Percentiles rank a stretch among this genome's conserved stretches.
phyloP scores from a whole-genome alignment of 1,140 invertebrate species.

The Tachypleus tridentatus region DNA sequence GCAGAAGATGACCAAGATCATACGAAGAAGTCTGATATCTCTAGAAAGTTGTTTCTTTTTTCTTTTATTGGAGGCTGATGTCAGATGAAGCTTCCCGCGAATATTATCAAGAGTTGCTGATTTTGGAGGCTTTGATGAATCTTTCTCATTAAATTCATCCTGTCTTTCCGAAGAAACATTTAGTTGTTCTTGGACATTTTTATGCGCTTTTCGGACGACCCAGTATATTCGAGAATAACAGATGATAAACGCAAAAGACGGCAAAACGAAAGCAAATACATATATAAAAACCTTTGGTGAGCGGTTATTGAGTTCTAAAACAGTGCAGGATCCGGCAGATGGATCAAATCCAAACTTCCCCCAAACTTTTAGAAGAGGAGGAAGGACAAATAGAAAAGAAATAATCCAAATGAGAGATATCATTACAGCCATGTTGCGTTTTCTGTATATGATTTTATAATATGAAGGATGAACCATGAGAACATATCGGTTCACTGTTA shows the following conservation, averaged over 20 bases:
- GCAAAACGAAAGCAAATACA: conserved; percentile 62
- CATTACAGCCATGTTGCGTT: conserved; percentile 22
- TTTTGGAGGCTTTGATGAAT: too few relatives aligned
- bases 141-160: neutral
- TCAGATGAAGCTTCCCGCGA: neutral
- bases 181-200: neutral
- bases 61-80: neutral
- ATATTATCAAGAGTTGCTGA: too few relatives aligned
- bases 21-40: conserved; percentile 62
- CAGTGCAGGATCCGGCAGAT: conserved; percentile 19
- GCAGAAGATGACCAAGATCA: conserved; percentile 71
- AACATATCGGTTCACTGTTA: conserved; percentile 70
- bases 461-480: conserved; percentile 71
- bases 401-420: conserved; percentile 55
- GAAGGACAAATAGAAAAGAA: conserved; percentile 48
- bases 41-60: conserved; percentile 36
- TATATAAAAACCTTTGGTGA: conserved; percentile 79
- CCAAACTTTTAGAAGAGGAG: conserved; percentile 63
- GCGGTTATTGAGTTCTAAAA: conserved; percentile 47
- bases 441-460: conserved; percentile 23
- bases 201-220: conserved; percentile 50
- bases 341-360: conserved; percentile 59
- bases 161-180: neutral
- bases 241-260: conserved; percentile 62
- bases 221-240: conserved; percentile 75